A percentile compares a stretch with the other conserved stretches of the same genome.
phyloP scores from a whole-genome alignment of 37 sponge, comb jelly and placozoan genomes.

The Haliclona indistincta region DNA sequence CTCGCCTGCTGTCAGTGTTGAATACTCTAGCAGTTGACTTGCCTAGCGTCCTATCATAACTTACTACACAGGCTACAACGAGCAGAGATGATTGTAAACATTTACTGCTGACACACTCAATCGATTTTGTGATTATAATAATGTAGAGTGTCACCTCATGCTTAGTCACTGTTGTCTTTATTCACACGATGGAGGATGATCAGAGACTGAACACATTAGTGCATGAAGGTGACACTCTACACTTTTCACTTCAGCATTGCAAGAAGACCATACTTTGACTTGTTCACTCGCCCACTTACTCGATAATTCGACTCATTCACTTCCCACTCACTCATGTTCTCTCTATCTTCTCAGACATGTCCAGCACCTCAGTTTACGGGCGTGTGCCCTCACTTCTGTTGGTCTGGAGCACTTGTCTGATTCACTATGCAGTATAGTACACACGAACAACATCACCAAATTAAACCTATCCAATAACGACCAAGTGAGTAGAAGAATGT shows the following conservation, averaged over 20 bases:
- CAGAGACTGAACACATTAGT: too few species aligned
- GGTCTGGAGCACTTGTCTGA: slow-evolving; percentile 57
- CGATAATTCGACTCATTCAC: neutral
- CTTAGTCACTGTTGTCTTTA: too few species aligned
- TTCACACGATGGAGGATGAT: too few species aligned
- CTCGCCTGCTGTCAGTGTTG: too few species aligned
- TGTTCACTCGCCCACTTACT: too few species aligned
- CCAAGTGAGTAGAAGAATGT: slow-evolving; percentile 28
- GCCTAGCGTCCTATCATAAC: too few species aligned
- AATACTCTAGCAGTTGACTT: too few species aligned
- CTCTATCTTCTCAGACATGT: slow-evolving; percentile 36
- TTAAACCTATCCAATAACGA: slow-evolving; percentile 70
- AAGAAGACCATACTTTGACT: neutral
- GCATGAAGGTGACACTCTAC: neutral
- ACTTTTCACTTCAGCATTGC: neutral
- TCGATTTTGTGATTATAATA: too few species aligned
- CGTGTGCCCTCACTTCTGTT: slow-evolving; percentile 39
- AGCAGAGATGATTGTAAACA: too few species aligned
- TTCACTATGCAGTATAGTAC: slow-evolving; percentile 52
- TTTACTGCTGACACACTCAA: too few species aligned
- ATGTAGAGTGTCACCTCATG: too few species aligned
- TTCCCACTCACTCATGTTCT: neutral
- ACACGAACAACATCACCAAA: slow-evolving; percentile 69
- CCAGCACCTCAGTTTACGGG: slow-evolving; percentile 45
- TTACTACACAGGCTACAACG: too few species aligned